Base-by-base conservation (phyloP, 2,888 invertebrate species). In the Eurytoma adleriae region DNA sequence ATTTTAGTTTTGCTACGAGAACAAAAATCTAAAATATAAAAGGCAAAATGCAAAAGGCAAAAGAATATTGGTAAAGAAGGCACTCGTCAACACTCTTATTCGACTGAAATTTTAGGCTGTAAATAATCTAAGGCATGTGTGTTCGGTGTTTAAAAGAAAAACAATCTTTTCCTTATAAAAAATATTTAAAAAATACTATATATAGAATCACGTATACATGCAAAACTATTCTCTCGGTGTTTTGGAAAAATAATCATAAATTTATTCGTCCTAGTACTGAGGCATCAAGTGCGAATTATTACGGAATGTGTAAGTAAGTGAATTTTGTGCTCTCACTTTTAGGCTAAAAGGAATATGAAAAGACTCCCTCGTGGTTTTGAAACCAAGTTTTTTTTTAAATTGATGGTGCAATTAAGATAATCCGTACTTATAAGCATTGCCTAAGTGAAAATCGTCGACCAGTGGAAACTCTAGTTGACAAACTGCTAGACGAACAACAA, bases 21-120 rank as follows among this genome's bases (percentile, higher is more conserved):
- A 24, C 24, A 24, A 24, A 24, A 24, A 24, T 24, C 1, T 24
- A 24, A 24, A 24, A 24, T 1, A 2, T 2, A 24, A 24, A 24
- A 24, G 24, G 24, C 24, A 1, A 70, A 74, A 52, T 1, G 30
- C 30, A 72, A 74, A 83, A 52, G 40, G 30, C 20, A 72, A 74
- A 83, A 83, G 61, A 64, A 82, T 73, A 78, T 80, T 40, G 71
- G 56, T 81, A 83, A 84, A 82, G 78, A 83, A 85, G 83, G 84
- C 86, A 86, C 84, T 85, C 85, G 86, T 86, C 84, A 85, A 84
- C 85, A 87, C 84, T 86, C 85, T 86, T 85, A 88, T 86, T 90
- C 89, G 90, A 90, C 90, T 90, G 90, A 90, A 90, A 89, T 86
- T 89, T 86, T 89, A 90, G 89, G 89, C 89, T 90, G 90, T 90